These are phyloP conservation scores for Amphipoea oculea DNA, from an alignment of 2,888 invertebrate genomes.

Conservation along the genomic window DNA sequence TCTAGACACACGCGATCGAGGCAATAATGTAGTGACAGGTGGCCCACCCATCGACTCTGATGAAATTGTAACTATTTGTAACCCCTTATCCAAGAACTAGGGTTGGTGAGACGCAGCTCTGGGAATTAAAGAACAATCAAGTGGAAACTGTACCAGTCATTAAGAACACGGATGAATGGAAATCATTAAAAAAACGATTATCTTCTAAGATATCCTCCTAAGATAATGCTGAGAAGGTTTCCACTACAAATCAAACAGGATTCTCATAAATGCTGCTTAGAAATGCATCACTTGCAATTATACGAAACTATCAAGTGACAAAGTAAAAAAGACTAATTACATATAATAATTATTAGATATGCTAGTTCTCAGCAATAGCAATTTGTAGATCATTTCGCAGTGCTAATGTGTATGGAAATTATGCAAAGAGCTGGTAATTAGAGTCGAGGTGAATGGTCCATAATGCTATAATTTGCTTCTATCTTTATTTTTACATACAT, in stretches of 20 bases:
- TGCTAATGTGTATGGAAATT: constrained; percentile 88
- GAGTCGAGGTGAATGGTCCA: constrained; percentile 83
- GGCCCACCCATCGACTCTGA: constrained; percentile 15
- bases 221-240: constrained; percentile 3
- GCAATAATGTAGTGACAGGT: constrained; percentile 29
- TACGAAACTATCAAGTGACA: constrained; percentile 77
- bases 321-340: constrained; percentile 84
- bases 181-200: constrained; percentile 1
- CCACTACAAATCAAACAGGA: constrained; percentile 51
- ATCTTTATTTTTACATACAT: constrained; percentile 76
- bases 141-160: background rate
- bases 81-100: constrained; percentile 11
- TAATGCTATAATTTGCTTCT: constrained; percentile 82
- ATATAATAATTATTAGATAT: constrained; percentile 81
- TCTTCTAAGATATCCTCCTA: constrained; percentile 3
- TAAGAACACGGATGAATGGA: background rate
- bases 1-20: constrained; percentile 18
- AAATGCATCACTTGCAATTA: constrained; percentile 65
- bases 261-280: constrained; percentile 51
- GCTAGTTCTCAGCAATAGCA: constrained; percentile 81
- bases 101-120: background rate
- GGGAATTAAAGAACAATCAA: background rate
- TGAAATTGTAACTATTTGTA: constrained; percentile 6
- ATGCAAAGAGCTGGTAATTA: constrained; percentile 87
- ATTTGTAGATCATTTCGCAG: constrained; percentile 87